These are phyloP conservation scores for Campoplex capitator DNA, from an alignment of 2,888 invertebrate species.

Conservation along the genomic window DNA sequence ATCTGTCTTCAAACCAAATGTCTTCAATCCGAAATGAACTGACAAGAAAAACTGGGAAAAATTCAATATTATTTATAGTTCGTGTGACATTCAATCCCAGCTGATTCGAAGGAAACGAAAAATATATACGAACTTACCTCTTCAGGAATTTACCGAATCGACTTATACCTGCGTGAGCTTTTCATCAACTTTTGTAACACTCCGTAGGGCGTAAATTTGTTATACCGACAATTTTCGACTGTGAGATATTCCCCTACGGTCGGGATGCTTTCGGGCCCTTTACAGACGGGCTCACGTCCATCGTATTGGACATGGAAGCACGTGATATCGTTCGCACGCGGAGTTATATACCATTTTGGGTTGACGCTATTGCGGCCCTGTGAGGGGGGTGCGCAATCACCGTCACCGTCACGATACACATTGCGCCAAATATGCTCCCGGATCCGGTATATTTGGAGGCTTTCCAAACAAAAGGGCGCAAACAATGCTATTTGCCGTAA, in stretches of 20 bases:
- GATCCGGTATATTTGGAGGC: neutral
- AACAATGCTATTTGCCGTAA: neutral
- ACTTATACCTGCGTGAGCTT: neutral
- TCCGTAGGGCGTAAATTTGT: conserved; percentile 20
- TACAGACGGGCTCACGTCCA: conserved; percentile 53
- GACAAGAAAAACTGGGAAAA: neutral
- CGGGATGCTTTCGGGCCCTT: conserved; percentile 8
- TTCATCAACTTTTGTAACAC: neutral
- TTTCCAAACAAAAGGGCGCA: conserved; percentile 15
- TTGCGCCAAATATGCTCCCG: conserved; percentile 28
- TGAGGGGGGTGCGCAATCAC: conserved; percentile 22
- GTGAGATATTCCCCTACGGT: conserved; percentile 51
- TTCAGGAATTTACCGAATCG: neutral
- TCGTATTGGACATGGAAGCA: conserved; percentile 69
- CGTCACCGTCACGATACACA: conserved; percentile 35
- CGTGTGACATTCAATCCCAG: no score
- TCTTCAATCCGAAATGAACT: neutral
- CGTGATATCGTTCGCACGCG: conserved; percentile 72
- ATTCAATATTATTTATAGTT: neutral
- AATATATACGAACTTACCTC: neutral
- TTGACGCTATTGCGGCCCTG: neutral
- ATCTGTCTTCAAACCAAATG: neutral
- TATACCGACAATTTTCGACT: conserved; percentile 65
- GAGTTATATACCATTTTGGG: conserved; percentile 36
- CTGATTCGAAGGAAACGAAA: neutral